These are phyloP conservation scores for Phymanthus crucifer DNA, from an alignment of 92 coral and sea anemone species.

Conservation along the genomic window DNA sequence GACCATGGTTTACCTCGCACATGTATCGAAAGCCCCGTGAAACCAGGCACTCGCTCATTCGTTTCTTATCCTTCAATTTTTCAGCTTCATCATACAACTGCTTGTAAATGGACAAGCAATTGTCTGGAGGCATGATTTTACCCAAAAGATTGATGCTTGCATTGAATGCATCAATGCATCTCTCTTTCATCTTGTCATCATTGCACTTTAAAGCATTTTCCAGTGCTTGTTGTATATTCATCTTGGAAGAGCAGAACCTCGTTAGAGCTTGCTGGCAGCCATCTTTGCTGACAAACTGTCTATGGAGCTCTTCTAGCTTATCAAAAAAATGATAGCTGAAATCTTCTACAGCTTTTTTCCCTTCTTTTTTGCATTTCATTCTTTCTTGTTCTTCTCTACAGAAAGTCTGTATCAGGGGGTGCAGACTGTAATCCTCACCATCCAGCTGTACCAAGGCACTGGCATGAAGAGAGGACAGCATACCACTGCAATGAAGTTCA, in stretches of 20 bases:
- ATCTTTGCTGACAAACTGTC: slow-evolving; percentile 39
- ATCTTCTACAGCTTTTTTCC: slow-evolving; percentile 5
- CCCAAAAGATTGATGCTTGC: slow-evolving; percentile 41
- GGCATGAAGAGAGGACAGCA: slow-evolving; percentile 10
- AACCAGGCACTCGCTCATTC: slow-evolving; percentile 28
- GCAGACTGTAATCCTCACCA: slow-evolving; percentile 41
- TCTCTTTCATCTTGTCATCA: slow-evolving; percentile 1
- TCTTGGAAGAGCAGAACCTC: neutral
- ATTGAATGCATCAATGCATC: slow-evolving; percentile 41
- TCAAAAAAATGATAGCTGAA: slow-evolving; percentile 33
- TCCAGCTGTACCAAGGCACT: slow-evolving; percentile 48
- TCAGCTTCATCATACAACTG: slow-evolving; percentile 17
- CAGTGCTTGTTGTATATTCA: slow-evolving; percentile 45
- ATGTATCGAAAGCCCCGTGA: slow-evolving; percentile 49
- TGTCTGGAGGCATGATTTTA: slow-evolving; percentile 35
- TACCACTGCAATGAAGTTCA: slow-evolving; percentile 3
- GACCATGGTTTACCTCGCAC: slow-evolving; percentile 34
- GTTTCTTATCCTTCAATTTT: slow-evolving; percentile 5
- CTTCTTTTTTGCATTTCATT: slow-evolving; percentile 29
- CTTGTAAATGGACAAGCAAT: slow-evolving; percentile 30
- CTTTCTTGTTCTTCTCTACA: slow-evolving; percentile 42
- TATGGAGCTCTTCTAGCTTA: slow-evolving; percentile 24
- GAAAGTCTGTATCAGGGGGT: slow-evolving; percentile 56
- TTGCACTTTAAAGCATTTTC: slow-evolving; percentile 16
- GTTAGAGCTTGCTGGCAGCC: slow-evolving; percentile 31